These are phyloP conservation scores for Carposina sasakii DNA, from an alignment of 1,140 invertebrate species.

Conservation along the genomic window DNA sequence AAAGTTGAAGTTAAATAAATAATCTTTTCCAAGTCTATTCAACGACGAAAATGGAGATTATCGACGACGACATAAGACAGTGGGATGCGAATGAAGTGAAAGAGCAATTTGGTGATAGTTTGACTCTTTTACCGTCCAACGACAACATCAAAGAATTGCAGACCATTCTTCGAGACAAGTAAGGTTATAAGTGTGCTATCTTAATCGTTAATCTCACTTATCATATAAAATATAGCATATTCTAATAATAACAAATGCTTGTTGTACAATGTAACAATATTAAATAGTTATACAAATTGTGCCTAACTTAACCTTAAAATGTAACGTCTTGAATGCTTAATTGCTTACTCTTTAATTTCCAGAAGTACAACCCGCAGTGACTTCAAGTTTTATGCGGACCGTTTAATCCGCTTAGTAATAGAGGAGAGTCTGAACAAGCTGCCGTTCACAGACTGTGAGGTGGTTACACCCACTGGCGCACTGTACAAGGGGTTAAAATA, in stretches of 20 bases:
- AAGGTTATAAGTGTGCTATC: too few relatives aligned
- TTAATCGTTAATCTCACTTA: too few relatives aligned
- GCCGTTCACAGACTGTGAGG: constrained; percentile 90
- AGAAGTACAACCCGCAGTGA: constrained; percentile 95
- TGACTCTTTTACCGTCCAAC: constrained; percentile 87
- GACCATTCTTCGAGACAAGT: constrained; percentile 96
- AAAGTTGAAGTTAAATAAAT: too few relatives aligned
- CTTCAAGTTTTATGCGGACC: constrained; percentile 98
- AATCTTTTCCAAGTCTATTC: too few relatives aligned
- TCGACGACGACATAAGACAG: constrained; percentile 54
- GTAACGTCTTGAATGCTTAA: too few relatives aligned
- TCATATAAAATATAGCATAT: too few relatives aligned
- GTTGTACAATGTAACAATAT: too few relatives aligned
- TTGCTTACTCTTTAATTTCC: too few relatives aligned
- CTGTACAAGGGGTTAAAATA: constrained; percentile 94
- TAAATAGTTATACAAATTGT: too few relatives aligned
- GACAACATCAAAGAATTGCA: constrained; percentile 95
- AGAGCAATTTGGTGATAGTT: constrained; percentile 83
- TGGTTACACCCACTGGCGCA: constrained; percentile 94
- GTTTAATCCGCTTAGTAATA: constrained; percentile 94
- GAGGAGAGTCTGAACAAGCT: constrained; percentile 98
- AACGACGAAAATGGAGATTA: constrained; percentile 45
- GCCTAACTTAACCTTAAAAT: too few relatives aligned
- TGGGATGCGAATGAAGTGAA: constrained; percentile 55
- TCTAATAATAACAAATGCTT: too few relatives aligned